Base-by-base conservation (phyloP, 1,140 invertebrate genomes). In the Amphibalanus amphitrite region DNA sequence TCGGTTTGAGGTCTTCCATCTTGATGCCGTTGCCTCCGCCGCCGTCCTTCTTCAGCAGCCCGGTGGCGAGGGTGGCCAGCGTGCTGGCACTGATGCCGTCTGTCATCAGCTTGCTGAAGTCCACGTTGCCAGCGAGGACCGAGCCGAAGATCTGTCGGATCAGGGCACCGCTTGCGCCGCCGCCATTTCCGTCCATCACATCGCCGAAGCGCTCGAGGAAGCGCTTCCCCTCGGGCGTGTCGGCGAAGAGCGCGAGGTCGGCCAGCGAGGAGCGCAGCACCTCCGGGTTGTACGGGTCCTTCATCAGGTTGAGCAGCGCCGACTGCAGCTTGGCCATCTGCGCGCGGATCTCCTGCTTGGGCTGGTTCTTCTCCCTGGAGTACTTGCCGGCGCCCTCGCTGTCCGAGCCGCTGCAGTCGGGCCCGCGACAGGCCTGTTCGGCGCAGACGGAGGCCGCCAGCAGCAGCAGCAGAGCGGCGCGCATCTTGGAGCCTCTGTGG, bases 211-310 rank as follows among this genome's bases (percentile, higher is more conserved):
- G 8, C 3, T 67, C 65, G 26, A 67, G n/a, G 65, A 67, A 67
- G 10, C 23, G 8, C 26, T 28, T 28, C 10, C 65, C 65, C 23
- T 20, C 65, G 65, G 65, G 65, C n/a, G 65, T 67, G 23, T 67
- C 65, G n/a, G 65, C 65, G 28, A 67, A 67, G n/a, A 28, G 4
- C 10, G 65, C 65, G n/a, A 67, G 65, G 6, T 67, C 65, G 65
- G 28, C 15, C 3, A 67, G 65, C 65, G 65, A 67, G 28, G 65
- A 20, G 28, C 65, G 15, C 17, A 67, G 28, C 26, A 67, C 65
- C n/a, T 67, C 65, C 26, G 65, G n/a, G n/a, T 67, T 67, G 65
- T 67, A 67, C 23, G 65, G 65, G n/a, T 67, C 65, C 65, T 67
- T 67, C 65, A 67, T 67, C 23, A 67, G 65, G 65, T 67, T 28